Percentiles rank a stretch among this genome's conserved stretches.
Conservation (phyloP, 2,797 vertebrate genomes). For the Perodicticus potto region DNA sequence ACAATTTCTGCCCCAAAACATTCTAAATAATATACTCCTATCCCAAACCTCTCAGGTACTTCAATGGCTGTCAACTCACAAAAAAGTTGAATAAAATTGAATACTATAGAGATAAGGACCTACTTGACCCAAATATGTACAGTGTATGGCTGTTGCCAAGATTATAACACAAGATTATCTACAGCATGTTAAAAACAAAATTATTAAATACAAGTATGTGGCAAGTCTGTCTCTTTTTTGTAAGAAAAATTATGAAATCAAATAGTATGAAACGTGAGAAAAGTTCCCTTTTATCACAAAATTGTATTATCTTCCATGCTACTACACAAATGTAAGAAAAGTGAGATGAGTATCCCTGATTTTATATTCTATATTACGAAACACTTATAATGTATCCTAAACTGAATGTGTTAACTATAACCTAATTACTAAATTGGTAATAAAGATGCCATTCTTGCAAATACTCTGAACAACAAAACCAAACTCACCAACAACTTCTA, state of each 20-base stretch:
- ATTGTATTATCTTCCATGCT: background rate
- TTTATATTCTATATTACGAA: slow-evolving; percentile 17
- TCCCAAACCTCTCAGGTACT: slow-evolving; percentile 9
- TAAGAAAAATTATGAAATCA: slow-evolving; percentile 42
- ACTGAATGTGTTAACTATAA: background rate
- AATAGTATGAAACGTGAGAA: slow-evolving; percentile 12
- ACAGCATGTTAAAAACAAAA: slow-evolving; percentile 50
- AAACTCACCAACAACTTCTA: background rate
- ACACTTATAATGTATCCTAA: background rate
- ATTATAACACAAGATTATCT: slow-evolving; percentile 29
- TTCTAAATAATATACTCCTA: slow-evolving; percentile 15
- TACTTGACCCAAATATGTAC: slow-evolving; percentile 14
- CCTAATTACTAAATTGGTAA: slow-evolving; percentile 6
- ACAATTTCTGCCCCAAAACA: slow-evolving; percentile 29
- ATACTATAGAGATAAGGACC: background rate
- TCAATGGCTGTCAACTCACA: slow-evolving; percentile 15
- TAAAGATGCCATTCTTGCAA: slow-evolving; percentile 1
- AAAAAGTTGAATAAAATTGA: slow-evolving; percentile 31
- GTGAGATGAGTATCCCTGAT: background rate
- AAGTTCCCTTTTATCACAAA: slow-evolving; percentile 19
- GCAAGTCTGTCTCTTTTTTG: slow-evolving; percentile 21
- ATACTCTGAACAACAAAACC: background rate
- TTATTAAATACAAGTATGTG: background rate
- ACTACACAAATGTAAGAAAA: slow-evolving; percentile 8
- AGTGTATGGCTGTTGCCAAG: background rate